These are phyloP conservation scores for Stenodera caucasica DNA, from an alignment of 2,888 invertebrate genomes.

Conservation along the genomic window DNA sequence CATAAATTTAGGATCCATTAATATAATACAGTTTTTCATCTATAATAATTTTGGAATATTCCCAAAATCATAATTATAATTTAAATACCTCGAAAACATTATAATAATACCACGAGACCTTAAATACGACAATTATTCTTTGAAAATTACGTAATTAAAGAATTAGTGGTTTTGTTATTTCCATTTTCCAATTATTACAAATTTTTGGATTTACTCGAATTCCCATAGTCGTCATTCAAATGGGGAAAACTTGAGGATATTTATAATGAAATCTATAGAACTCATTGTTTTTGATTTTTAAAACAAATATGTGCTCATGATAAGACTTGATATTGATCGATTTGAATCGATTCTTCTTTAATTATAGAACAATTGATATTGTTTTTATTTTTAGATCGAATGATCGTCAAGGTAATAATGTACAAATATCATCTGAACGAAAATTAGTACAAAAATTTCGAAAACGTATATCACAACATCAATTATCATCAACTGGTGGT, in stretches of 20 bases:
- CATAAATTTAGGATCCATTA: not conserved
- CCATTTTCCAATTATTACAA: too few relatives aligned
- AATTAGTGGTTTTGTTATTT: too few relatives aligned
- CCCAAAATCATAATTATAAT: not conserved
- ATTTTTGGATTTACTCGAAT: too few relatives aligned
- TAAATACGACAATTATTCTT: too few relatives aligned
- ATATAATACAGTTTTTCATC: not conserved
- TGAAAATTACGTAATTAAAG: too few relatives aligned
- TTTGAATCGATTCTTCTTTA: not conserved
- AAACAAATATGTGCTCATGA: too few relatives aligned
- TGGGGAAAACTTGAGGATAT: too few relatives aligned
- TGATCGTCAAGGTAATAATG: not conserved
- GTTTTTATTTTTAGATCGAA: not conserved
- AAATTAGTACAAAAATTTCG: constrained; percentile 38
- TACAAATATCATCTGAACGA: constrained; percentile 33
- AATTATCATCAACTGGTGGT: constrained; percentile 49
- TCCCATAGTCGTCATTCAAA: too few relatives aligned
- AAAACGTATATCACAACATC: constrained; percentile 55
- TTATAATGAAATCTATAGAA: too few relatives aligned
- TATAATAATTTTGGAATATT: not conserved
- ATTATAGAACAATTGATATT: not conserved
- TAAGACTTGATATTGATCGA: not conserved
- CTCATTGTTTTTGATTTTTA: too few relatives aligned
- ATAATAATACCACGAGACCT: not conserved
- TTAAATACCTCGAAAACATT: not conserved